Evolutionary conservation across 1,140 invertebrate genomes (phyloP).

Genomic region (Leguminivora glycinivorella): DNA sequence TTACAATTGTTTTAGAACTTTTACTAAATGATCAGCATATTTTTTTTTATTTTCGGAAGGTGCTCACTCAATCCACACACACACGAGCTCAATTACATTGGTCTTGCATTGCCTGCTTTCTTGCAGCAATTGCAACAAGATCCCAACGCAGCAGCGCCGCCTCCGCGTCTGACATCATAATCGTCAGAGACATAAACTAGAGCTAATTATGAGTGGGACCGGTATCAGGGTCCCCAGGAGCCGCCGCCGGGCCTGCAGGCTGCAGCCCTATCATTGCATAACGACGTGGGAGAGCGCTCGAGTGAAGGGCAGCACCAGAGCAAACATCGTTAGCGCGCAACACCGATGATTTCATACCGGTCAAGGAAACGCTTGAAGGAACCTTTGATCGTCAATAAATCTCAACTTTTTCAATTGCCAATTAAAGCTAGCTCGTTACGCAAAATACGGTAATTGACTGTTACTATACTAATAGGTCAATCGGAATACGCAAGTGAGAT

Average conservation of each 20-base stretch:
- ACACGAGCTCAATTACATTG: background rate
- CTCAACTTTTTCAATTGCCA: constrained; percentile 23
- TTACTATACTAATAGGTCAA: constrained; percentile 24
- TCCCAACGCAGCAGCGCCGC: background rate
- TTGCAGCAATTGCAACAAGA: background rate
- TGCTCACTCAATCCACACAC: too few species aligned
- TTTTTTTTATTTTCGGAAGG: too few species aligned
- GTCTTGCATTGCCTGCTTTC: background rate
- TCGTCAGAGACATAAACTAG: constrained; percentile 37
- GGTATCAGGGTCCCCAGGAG: constrained; percentile 39
- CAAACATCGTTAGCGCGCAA: constrained; percentile 49
- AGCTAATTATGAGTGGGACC: constrained; percentile 40
- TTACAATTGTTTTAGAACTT: too few species aligned
- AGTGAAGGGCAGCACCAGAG: constrained; percentile 53
- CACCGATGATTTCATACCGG: constrained; percentile 61
- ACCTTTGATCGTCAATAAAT: constrained; percentile 35
- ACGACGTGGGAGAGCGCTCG: constrained; percentile 45
- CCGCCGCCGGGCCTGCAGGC: constrained; percentile 33
- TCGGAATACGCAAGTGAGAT: constrained; percentile 23
- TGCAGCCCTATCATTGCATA: constrained; percentile 47
- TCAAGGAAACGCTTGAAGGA: constrained; percentile 56
- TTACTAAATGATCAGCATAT: too few species aligned
- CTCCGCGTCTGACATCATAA: constrained; percentile 43
- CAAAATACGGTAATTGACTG: constrained; percentile 22
- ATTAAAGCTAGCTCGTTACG: constrained; percentile 21